Evolutionary conservation across 2,888 invertebrate genomes (phyloP), one percentile per base, ranked within the genome.

Genomic region (Lomographa bimaculata): DNA sequence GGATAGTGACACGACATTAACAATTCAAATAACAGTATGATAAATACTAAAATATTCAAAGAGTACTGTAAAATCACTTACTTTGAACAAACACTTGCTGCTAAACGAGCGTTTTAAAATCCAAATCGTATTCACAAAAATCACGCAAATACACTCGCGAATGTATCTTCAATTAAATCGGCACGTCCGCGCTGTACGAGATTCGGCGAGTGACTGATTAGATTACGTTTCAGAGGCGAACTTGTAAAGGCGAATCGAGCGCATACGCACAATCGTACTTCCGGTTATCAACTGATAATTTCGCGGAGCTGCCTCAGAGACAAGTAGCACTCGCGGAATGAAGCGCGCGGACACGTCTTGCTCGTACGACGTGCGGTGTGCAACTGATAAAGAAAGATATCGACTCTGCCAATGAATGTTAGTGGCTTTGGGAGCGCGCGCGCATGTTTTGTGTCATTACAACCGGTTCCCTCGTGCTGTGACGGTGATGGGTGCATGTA

Each of bases 401-500:
- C 27, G 40, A 14, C 2, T 25, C 36, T 29, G 39, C 43, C 50
- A 42, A 56, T 57, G 46, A n/a, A 26, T 30, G 14, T 19, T 28
- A 45, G 46, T 42, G 51, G n/a, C n/a, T n/a, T n/a, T n/a, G 48
- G 37, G 20, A 7, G 11, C 59, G 61, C 66, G 68, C 53, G 26
- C 32, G 63, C 69, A 6, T 11, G 21, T 57, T 53, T 28, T 28
- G 36, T 47, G 51, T 45, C 48, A 47, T 33, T 51, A 46, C 51
- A 60, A 53, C 59, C 55, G 57, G 54, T 54, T 60, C 48, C 53
- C 53, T 48, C 61, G 57, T 64, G 62, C 34, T 47, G 19, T 26
- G 32, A 34, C 46, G 19, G 51, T 68, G 71, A 59, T 57, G 51
- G 54, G 60, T 64, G 64, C 70, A 66, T 66, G 72, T 52, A 62